A percentile compares a stretch with the other conserved stretches of the same genome.
Conservation (phyloP, 2,888 invertebrate genomes). For the Rotaria macrura region DNA sequence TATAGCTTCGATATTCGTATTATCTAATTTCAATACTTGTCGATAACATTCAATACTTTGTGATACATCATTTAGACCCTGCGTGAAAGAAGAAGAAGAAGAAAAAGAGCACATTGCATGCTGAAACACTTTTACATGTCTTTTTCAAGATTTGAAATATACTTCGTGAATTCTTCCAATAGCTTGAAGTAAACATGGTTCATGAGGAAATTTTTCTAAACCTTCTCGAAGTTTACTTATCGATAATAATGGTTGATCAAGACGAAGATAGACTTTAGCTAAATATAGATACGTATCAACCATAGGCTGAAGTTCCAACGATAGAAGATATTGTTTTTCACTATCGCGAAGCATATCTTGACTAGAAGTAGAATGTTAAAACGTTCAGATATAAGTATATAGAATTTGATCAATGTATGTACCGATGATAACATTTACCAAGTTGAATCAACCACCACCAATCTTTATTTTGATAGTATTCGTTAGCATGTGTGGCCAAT, state of each 20-base stretch:
- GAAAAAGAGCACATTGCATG: neutral
- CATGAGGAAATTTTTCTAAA: conserved; percentile 71
- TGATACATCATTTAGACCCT: conserved; percentile 48
- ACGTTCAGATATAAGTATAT: neutral
- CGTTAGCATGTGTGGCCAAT: conserved; percentile 71
- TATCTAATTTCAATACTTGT: conserved; percentile 67
- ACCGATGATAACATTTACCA: conserved; percentile 72
- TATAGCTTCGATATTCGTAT: conserved; percentile 86
- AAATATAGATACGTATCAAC: conserved; percentile 68
- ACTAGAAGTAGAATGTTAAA: conserved; percentile 43
- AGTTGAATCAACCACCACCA: conserved; percentile 92
- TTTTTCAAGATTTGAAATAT: conserved; percentile 23
- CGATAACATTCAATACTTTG: conserved; percentile 49
- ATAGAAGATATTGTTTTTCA: conserved; percentile 75
- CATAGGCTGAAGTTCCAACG: conserved; percentile 65
- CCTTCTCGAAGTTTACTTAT: conserved; percentile 74
- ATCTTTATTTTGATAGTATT: conserved; percentile 62
- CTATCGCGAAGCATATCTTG: conserved; percentile 78
- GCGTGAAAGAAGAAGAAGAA: neutral
- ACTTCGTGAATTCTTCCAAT: conserved; percentile 56
- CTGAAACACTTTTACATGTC: neutral
- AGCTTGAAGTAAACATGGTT: conserved; percentile 59
- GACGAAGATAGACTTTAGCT: conserved; percentile 65
- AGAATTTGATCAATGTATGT: conserved; percentile 9
- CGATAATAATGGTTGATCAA: conserved; percentile 83